These are phyloP conservation scores for Pangasius macronema DNA, from an alignment of 2,797 vertebrate genomes.

Conservation along the genomic window DNA sequence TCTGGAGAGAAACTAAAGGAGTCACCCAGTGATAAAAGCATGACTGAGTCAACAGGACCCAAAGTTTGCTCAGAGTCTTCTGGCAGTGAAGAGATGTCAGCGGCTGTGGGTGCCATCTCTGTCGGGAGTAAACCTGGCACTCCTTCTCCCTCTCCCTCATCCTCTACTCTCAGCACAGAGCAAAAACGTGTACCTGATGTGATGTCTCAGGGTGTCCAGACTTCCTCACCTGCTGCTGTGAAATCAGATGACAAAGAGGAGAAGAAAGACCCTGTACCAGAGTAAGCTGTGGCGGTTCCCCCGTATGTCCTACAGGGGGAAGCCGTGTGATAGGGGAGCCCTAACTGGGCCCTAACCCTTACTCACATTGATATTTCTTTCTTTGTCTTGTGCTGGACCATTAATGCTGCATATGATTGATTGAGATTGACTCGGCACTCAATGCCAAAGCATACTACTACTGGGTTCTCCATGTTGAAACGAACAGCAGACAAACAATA, in stretches of 20 bases:
- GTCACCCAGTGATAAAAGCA: conserved; percentile 82
- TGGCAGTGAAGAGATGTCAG: conserved; percentile 65
- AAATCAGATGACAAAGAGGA: conserved; percentile 94
- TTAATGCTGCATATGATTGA: no score
- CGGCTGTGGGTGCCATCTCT: conserved; percentile 51
- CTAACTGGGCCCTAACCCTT: no score
- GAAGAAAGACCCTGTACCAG: conserved; percentile 88
- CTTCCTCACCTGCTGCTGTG: conserved; percentile 75
- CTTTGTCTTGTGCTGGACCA: no score
- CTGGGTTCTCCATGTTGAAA: no score
- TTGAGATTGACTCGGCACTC: no score
- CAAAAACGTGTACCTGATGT: conserved; percentile 91
- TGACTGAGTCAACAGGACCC: conserved; percentile 67
- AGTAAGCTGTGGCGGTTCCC: conserved; percentile 73
- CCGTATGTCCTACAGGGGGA: not conserved
- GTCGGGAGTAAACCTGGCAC: conserved; percentile 84
- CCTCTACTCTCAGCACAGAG: conserved; percentile 73
- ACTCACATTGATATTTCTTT: no score
- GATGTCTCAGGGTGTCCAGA: conserved; percentile 95
- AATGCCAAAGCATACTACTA: no score
- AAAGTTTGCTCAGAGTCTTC: conserved; percentile 77
- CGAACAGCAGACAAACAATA: no score
- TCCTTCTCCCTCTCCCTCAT: conserved; percentile 80
- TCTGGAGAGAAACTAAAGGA: conserved; percentile 89
- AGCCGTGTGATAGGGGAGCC: no score